Conservation (phyloP, 1,140 invertebrate genomes). For the Ridgeia piscesae region DNA sequence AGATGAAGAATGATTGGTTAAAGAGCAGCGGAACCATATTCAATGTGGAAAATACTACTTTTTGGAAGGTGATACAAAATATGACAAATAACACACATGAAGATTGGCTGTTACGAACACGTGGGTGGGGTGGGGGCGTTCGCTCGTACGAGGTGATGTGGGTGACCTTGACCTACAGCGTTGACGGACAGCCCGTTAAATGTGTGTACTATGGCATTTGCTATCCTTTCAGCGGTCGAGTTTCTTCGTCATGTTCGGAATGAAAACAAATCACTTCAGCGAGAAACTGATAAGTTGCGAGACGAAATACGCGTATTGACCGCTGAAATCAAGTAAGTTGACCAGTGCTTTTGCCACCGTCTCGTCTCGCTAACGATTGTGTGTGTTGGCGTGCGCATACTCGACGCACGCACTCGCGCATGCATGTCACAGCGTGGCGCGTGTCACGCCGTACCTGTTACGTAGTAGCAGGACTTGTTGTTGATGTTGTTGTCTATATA, state of each 20-base stretch:
- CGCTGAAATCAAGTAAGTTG: slow-evolving; percentile 77
- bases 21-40: too few species aligned
- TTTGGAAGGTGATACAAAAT: not conserved
- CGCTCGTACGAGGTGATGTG: not conserved
- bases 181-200: slow-evolving; percentile 39
- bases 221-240: slow-evolving; percentile 67
- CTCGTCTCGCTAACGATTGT: slow-evolving; percentile 10
- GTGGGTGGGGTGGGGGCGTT: not conserved
- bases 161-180: not conserved
- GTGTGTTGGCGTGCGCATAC: slow-evolving; percentile 19
- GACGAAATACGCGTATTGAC: slow-evolving; percentile 81
- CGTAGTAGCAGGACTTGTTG: not conserved
- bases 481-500: not conserved
- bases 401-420: slow-evolving; percentile 19
- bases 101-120: not conserved
- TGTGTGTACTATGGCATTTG: slow-evolving; percentile 39
- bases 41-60: too few species aligned
- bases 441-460: slow-evolving; percentile 19
- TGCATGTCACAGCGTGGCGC: slow-evolving; percentile 15
- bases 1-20: too few species aligned
- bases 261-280: slow-evolving; percentile 80
- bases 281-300: slow-evolving; percentile 79
- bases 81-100: not conserved
- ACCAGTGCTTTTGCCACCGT: slow-evolving; percentile 16
- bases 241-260: slow-evolving; percentile 84